phyloP scores from a whole-genome alignment of 2,113 vertebrate genomes.

The Strix aluco region DNA sequence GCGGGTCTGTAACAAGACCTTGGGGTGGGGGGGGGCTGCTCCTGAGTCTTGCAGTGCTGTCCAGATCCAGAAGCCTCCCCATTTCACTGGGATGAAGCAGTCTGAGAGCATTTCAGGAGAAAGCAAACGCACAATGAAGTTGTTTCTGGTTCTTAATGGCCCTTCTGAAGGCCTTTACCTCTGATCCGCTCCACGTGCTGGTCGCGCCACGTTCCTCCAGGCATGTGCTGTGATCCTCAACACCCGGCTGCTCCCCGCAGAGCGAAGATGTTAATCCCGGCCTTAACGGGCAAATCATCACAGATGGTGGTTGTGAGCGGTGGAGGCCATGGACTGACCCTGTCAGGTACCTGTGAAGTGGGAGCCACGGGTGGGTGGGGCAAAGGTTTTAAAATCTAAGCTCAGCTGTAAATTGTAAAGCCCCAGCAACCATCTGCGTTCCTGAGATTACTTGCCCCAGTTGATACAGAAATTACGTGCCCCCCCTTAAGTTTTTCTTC shows the following conservation, averaged over 20 bases:
- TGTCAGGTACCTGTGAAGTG: not conserved
- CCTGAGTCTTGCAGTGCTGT: not conserved
- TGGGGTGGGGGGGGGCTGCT: too few species aligned
- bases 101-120: not conserved
- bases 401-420: too few species aligned
- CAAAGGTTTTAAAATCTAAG: too few species aligned
- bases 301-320: not conserved
- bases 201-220: accelerated
- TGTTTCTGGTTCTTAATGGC: not conserved
- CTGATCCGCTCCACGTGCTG: too few species aligned
- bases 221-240: not conserved
- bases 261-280: accelerated
- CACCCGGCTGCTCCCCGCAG: not conserved
- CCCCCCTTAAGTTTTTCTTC: too few species aligned
- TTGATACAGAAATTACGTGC: too few species aligned
- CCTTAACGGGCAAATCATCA: accelerated
- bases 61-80: too few species aligned
- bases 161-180: not conserved
- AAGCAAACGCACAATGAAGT: accelerated
- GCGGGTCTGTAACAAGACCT: not conserved
- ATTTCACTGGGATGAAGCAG: not conserved
- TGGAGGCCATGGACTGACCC: accelerated
- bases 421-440: too few species aligned
- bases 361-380: not conserved
- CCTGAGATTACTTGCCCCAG: too few species aligned